phyloP scores from a whole-genome alignment of 2,113 vertebrate species.

The Climacteris rufus region DNA sequence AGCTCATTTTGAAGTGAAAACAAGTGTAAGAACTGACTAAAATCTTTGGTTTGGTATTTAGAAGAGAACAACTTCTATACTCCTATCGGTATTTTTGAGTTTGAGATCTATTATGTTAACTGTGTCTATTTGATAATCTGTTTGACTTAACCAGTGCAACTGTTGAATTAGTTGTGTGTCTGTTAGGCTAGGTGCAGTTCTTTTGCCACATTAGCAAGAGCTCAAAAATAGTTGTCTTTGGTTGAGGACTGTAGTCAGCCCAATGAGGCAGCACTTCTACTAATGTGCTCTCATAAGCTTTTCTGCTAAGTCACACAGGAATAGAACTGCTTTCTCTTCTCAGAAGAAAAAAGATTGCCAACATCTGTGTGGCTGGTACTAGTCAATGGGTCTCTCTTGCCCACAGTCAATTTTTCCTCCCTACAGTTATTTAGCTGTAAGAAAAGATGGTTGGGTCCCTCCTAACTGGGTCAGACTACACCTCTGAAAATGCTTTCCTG shows the following conservation, averaged over 20 bases:
- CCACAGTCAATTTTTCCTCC: background rate
- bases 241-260: background rate
- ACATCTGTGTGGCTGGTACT: background rate
- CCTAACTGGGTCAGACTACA: background rate
- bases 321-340: background rate
- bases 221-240: background rate
- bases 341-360: background rate
- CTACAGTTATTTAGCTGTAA: background rate
- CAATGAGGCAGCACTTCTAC: background rate
- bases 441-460: accelerated
- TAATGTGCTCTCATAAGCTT: background rate
- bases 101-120: background rate
- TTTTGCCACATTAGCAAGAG: background rate
- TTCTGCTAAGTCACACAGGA: background rate
- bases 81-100: background rate
- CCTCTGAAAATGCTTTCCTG: background rate
- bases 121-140: background rate
- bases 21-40: background rate
- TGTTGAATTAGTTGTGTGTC: background rate
- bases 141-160: background rate
- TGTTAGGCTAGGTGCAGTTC: background rate
- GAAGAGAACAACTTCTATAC: background rate
- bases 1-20: background rate
- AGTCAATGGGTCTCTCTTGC: background rate
- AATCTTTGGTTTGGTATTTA: background rate